These are phyloP conservation scores for Noctilio leporinus DNA, from an alignment of 2,113 vertebrate species.

Conservation along the genomic window DNA sequence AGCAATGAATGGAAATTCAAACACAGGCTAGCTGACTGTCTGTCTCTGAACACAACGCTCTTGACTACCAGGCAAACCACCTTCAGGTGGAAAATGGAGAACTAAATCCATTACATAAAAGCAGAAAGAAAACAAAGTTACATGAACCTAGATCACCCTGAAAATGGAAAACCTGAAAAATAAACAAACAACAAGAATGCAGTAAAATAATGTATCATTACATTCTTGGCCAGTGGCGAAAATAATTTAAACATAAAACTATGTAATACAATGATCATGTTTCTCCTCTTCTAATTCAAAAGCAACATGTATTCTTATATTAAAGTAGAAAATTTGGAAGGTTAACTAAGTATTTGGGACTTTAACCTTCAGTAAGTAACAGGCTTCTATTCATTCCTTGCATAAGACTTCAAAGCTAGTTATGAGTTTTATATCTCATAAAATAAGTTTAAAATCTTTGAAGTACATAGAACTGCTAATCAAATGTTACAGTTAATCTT, in stretches of 20 bases:
- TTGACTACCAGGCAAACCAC: neutral
- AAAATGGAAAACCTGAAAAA: neutral
- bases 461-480: neutral
- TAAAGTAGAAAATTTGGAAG: slow-evolving; percentile 38
- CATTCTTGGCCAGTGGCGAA: neutral
- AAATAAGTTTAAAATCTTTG: slow-evolving; percentile 25
- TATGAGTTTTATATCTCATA: neutral
- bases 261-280: neutral
- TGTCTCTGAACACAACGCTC: neutral
- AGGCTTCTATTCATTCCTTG: neutral
- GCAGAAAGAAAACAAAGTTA: neutral
- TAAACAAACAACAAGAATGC: neutral
- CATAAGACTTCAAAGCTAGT: neutral
- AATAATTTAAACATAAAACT: neutral
- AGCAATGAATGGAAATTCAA: neutral
- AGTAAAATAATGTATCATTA: neutral
- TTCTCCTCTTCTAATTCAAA: neutral
- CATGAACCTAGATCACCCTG: neutral
- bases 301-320: neutral
- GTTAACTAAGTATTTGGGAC: neutral
- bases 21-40: neutral
- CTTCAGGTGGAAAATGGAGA: neutral
- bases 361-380: neutral
- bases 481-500: slow-evolving; percentile 21
- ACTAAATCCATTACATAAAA: neutral